phyloP scores from a whole-genome alignment of 2,113 vertebrate species.

The Vulpes vulpes region DNA sequence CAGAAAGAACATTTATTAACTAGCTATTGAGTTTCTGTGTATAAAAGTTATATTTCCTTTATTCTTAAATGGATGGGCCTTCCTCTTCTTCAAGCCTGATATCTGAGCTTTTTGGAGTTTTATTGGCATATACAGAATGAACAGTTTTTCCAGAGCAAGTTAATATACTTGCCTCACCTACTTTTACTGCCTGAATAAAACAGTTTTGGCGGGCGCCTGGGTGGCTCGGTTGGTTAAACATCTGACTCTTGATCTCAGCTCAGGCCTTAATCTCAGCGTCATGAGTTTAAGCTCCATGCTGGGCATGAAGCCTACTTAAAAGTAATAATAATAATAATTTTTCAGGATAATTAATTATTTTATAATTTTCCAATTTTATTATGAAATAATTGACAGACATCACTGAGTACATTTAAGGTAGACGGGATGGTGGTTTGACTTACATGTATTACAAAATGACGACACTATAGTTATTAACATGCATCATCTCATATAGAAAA shows the following conservation, averaged over 20 bases:
- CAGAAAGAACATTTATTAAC: background rate
- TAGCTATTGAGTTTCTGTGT: background rate
- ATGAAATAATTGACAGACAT: background rate
- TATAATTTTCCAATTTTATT: background rate
- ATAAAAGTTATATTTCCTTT: conserved; percentile 19
- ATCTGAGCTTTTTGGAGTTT: background rate
- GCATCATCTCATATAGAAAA: background rate
- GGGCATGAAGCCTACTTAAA: background rate
- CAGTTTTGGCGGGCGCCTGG: background rate
- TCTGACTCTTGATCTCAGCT: background rate
- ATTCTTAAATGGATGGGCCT: background rate
- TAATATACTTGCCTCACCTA: background rate
- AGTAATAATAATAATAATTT: background rate
- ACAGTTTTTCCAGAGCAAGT: background rate
- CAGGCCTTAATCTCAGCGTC: background rate
- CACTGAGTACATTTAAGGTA: background rate
- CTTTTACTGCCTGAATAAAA: background rate
- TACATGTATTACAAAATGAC: background rate
- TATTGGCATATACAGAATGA: background rate
- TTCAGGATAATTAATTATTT: background rate
- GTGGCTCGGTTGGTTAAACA: background rate
- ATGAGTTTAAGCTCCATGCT: background rate
- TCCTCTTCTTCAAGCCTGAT: background rate
- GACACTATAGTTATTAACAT: background rate
- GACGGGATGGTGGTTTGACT: background rate